phyloP scores from a whole-genome alignment of 2,888 invertebrate genomes.

The Steromphala cineraria region DNA sequence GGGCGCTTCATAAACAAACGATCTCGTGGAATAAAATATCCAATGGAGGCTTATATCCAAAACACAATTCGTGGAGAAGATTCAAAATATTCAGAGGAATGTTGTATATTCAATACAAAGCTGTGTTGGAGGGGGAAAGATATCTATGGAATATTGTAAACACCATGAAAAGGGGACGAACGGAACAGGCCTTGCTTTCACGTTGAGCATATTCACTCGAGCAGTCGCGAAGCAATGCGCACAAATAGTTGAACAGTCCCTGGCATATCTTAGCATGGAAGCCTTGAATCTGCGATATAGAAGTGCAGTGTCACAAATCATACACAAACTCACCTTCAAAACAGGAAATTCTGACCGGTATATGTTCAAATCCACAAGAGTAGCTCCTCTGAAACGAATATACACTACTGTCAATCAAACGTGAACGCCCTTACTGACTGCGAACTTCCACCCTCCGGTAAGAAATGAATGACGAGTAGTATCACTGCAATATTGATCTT shows the following conservation, averaged over 20 bases:
- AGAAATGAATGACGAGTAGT: neutral
- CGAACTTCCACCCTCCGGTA: neutral
- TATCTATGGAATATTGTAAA: too few species aligned
- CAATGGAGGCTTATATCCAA: too few species aligned
- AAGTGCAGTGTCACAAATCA: neutral
- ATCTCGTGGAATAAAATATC: too few species aligned
- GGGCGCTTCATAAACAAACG: neutral
- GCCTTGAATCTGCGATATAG: neutral
- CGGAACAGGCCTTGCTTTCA: too few species aligned
- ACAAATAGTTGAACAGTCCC: neutral
- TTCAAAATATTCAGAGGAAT: too few species aligned
- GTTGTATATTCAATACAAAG: too few species aligned
- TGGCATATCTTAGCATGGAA: neutral
- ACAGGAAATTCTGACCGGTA: neutral
- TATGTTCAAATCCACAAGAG: neutral
- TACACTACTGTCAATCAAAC: constrained; percentile 8
- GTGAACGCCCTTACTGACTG: neutral
- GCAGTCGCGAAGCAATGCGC: neutral
- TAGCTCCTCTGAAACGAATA: neutral
- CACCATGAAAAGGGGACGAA: too few species aligned
- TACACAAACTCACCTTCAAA: neutral
- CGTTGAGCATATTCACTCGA: too few species aligned
- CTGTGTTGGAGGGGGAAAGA: too few species aligned
- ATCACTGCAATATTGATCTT: too few species aligned
- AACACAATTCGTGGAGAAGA: too few species aligned